Evolutionary conservation across 2,797 vertebrate species (phyloP), one percentile per base, ranked within the genome.

Genomic region (Anguilla obscura): DNA sequence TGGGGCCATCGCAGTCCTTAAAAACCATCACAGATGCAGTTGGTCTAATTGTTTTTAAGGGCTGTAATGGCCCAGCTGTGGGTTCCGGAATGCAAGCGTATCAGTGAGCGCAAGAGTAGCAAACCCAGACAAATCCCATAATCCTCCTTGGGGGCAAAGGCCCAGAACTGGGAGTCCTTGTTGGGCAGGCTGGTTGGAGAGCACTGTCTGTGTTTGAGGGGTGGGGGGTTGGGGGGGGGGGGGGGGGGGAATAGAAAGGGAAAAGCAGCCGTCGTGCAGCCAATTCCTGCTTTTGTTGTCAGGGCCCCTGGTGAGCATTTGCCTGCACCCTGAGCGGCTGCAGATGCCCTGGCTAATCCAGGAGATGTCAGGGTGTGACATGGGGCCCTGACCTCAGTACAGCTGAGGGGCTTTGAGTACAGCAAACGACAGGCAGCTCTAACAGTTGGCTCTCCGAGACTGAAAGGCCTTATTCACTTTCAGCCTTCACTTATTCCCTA

Each of bases 311-410:
- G 86, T 83, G 86, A 85, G 85, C 90, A 58, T 86, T 89, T 50
- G 87, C 85, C 89, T 45, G 88, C 71, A 21, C 52, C 36, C 63
- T 16, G 4, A 86, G 85, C 27, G 30, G 36, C 66, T 92, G 93
- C 94, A 94, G 93, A 94, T 94, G 94, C 93, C 95, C 89, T 83
- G 85, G 36, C 85, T 92, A 93, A 93, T 94, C 92, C 91, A 89
- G 88, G 87, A 88, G 90, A 90, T 90, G 92, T 94, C 91, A 90
- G 89, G 88, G 90, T 89, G 86, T 91, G 91, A 91, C 87, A 85
- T 89, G 56, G 86, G 92, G 89, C 90, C 89, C 91, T 89, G 91
- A 92, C 90, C 91, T 74, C 40, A 18, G 71, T 90, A 90, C 91
- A 93, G 94, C 92, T 94, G 93, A 93, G 56, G 2, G 87, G 71